Conservation (phyloP, 2,888 invertebrate species). For the Cryptophagus acutangulus region DNA sequence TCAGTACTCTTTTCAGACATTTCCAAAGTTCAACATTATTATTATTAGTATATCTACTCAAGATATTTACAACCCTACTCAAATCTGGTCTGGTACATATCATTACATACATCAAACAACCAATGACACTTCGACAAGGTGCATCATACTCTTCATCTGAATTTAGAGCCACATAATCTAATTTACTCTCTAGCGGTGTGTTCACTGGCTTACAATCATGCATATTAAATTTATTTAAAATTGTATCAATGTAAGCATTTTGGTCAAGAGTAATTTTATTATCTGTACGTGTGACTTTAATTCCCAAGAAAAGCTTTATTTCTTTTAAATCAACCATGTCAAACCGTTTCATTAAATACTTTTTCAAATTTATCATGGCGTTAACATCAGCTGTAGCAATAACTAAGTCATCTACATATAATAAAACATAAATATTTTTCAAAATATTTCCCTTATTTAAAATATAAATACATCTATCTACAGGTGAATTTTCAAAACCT, state of each 20-base stretch:
- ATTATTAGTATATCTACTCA: conserved; percentile 20
- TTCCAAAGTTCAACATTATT: conserved; percentile 19
- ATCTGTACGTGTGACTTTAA: conserved; percentile 15
- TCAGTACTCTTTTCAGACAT: conserved; percentile 24
- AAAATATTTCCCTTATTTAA: conserved; percentile 12
- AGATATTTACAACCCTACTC: conserved; percentile 23
- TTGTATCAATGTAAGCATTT: conserved; percentile 16
- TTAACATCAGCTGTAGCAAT: conserved; percentile 12
- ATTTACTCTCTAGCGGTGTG: conserved; percentile 21
- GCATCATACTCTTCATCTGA: conserved; percentile 21
- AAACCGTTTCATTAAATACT: conserved; percentile 17
- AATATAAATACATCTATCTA: conserved; percentile 21
- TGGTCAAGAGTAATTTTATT: conserved; percentile 7
- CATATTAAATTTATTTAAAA: conserved; percentile 22
- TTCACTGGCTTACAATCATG: conserved; percentile 6
- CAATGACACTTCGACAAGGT: conserved; percentile 13
- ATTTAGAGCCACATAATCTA: conserved; percentile 24
- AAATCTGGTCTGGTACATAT: conserved; percentile 20
- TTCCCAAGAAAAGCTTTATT: conserved; percentile 6
- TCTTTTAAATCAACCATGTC: conserved; percentile 2
- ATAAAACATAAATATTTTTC: conserved; percentile 20
- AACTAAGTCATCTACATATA: conserved; percentile 26
- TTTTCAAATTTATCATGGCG: conserved; percentile 21
- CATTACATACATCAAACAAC: conserved; percentile 16
- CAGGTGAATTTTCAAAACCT: conserved; percentile 14